A percentile compares a stretch with the other conserved stretches of the same genome.
phyloP scores from a whole-genome alignment of 2,888 invertebrate species.

The Conchocele bisecta region DNA sequence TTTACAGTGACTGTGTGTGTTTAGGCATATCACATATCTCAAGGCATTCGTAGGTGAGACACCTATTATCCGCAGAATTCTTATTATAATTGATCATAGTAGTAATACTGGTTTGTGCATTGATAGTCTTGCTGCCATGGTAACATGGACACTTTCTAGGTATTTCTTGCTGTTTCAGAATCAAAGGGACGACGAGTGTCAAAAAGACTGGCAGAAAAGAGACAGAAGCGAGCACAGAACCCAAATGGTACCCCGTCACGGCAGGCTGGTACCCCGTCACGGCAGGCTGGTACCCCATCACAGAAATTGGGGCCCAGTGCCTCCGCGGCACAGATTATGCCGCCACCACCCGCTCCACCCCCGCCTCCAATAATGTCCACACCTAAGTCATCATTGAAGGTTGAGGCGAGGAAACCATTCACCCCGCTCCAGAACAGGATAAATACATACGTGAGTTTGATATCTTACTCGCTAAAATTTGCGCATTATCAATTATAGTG shows the following conservation, averaged over 20 bases:
- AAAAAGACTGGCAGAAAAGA: constrained; percentile 59
- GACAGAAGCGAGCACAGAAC: constrained; percentile 25
- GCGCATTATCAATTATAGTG: too few species aligned
- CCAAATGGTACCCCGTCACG: constrained; percentile 13
- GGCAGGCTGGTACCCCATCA: not conserved
- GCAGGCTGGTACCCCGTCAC: not conserved
- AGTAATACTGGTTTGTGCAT: too few species aligned
- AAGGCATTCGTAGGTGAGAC: too few species aligned
- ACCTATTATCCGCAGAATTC: too few species aligned
- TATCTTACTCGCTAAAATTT: not conserved
- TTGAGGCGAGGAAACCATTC: constrained; percentile 27
- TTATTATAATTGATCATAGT: too few species aligned
- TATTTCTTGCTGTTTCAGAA: constrained; percentile 46
- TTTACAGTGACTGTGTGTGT: too few species aligned
- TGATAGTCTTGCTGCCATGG: too few species aligned
- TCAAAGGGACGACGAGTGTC: constrained; percentile 64
- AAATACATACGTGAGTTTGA: constrained; percentile 22
- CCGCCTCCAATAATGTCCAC: constrained; percentile 48
- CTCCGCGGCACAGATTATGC: constrained; percentile 11
- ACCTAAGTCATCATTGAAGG: not conserved
- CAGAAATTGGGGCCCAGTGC: not conserved
- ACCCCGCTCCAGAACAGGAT: constrained; percentile 57
- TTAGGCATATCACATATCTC: too few species aligned
- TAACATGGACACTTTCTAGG: too few species aligned
- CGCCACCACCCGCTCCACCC: constrained; percentile 65